These are phyloP conservation scores for Propsilocerus akamusi DNA, from an alignment of 1,140 invertebrate species.

Conservation along the genomic window DNA sequence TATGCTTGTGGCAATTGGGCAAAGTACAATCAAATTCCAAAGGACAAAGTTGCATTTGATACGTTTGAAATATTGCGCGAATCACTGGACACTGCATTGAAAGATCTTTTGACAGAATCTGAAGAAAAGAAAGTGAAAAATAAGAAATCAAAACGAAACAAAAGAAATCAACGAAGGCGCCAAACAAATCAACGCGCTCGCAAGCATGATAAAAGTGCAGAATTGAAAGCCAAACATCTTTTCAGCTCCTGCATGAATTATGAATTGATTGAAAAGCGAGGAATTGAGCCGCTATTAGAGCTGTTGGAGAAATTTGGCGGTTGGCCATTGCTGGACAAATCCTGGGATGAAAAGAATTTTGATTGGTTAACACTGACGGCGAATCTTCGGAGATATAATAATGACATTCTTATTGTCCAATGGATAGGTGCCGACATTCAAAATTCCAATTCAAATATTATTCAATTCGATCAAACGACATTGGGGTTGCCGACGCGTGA, in stretches of 20 bases:
- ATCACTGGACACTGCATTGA: conserved; percentile 47
- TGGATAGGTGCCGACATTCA: conserved; percentile 79
- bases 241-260: conserved; percentile 75
- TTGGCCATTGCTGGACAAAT: conserved; percentile 57
- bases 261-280: conserved; percentile 43
- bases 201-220: conserved; percentile 30
- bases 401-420: conserved; percentile 59
- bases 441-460: conserved; percentile 68
- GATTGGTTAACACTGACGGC: conserved; percentile 60
- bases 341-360: conserved; percentile 43
- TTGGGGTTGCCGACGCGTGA: conserved; percentile 70
- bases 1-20: conserved; percentile 82
- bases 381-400: conserved; percentile 59
- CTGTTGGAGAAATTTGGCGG: conserved; percentile 59
- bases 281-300: conserved; percentile 46
- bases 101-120: conserved; percentile 40
- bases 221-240: conserved; percentile 54
- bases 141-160: conserved; percentile 12
- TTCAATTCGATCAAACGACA: conserved; percentile 78
- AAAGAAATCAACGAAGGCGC: conserved; percentile 12
- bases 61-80: conserved; percentile 67
- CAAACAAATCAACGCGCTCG: conserved; percentile 11
- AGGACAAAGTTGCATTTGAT: conserved; percentile 61
- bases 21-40: conserved; percentile 62
- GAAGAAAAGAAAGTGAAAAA: conserved; percentile 8